Evolutionary conservation across 2,113 vertebrate genomes (phyloP).

Genomic region (Rhegmatorhina hoffmannsi): DNA sequence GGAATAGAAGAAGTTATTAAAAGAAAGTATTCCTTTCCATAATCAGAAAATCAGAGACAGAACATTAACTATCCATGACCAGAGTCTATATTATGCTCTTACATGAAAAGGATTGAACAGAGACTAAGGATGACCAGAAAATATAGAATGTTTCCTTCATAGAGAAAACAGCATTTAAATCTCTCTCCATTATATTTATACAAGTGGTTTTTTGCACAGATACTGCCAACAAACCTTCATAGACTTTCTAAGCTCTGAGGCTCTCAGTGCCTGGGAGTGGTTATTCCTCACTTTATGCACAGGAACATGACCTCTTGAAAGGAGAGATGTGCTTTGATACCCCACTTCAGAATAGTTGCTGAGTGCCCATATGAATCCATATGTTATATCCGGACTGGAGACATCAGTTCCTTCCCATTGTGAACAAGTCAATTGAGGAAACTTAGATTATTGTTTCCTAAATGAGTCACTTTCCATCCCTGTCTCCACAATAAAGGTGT

Average conservation of each 20-base stretch:
- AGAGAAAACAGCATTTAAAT: neutral
- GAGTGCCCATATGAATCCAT: neutral
- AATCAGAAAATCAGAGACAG: neutral
- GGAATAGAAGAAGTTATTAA: neutral
- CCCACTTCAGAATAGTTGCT: fast-evolving
- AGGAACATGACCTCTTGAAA: neutral
- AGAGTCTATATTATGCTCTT: neutral
- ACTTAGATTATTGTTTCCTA: neutral
- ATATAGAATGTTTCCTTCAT: neutral
- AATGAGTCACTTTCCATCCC: neutral
- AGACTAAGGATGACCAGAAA: neutral
- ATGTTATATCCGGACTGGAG: neutral
- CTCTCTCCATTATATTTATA: neutral
- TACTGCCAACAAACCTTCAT: neutral
- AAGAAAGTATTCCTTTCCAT: neutral
- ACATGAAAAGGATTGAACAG: neutral
- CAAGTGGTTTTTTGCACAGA: neutral
- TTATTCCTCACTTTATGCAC: fast-evolving
- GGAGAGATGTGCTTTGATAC: neutral
- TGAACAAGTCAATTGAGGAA: neutral
- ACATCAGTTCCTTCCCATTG: neutral
- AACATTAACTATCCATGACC: neutral
- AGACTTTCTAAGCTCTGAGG: neutral
- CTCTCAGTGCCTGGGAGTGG: neutral
- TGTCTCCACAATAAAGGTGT: fast-evolving